phyloP scores from a whole-genome alignment of 2,113 vertebrate genomes.

The Clarias batrachus region DNA sequence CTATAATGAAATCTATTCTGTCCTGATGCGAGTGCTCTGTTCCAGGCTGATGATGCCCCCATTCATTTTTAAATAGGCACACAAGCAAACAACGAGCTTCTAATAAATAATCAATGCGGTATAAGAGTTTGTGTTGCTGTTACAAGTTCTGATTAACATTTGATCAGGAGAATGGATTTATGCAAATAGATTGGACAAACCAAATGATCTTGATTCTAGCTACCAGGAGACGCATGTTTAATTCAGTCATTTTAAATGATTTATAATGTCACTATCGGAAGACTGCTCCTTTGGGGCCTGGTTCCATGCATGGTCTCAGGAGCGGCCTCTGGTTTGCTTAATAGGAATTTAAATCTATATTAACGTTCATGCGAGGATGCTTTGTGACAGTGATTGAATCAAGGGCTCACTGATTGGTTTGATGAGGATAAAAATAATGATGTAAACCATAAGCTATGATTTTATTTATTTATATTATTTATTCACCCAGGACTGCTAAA shows the following conservation, averaged over 20 bases:
- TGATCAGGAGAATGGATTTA: not conserved
- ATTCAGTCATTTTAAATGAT: not conserved
- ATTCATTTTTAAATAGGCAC: not conserved
- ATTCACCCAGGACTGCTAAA: not conserved
- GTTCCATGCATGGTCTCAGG: not conserved
- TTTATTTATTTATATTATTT: not conserved
- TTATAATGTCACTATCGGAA: not conserved
- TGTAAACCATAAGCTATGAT: not conserved
- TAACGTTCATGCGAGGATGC: not conserved
- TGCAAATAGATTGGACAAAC: not conserved
- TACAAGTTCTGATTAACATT: not conserved
- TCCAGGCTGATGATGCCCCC: not conserved
- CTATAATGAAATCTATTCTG: not conserved
- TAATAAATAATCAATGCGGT: not conserved
- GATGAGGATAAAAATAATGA: not conserved
- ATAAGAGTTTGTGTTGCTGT: not conserved
- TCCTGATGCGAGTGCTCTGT: not conserved
- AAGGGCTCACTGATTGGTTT: not conserved
- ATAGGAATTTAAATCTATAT: not conserved
- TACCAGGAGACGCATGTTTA: not conserved
- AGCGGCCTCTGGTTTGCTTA: not conserved
- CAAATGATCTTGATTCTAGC: conserved; percentile 3
- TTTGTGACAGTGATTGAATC: not conserved
- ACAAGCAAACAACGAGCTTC: not conserved
- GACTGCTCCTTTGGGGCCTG: not conserved